A percentile compares a stretch with the other conserved stretches of the same genome.
Conservation (phyloP, 1,140 invertebrate genomes). For the Araneus ventricosus region DNA sequence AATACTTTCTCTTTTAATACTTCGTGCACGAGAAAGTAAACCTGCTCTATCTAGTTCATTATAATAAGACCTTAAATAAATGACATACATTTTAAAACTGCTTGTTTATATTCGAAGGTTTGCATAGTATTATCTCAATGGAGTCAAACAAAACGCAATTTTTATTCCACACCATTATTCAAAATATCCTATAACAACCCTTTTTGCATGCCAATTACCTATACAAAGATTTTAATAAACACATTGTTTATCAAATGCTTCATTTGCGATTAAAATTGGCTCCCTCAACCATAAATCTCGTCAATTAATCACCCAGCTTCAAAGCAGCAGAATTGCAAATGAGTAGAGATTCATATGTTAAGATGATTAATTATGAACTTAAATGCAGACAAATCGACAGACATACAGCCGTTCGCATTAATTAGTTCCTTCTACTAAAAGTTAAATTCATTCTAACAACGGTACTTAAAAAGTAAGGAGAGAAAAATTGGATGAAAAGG, state of each 20-base stretch:
- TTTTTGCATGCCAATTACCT: not conserved
- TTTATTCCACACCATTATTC: too few species aligned
- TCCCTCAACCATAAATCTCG: not conserved
- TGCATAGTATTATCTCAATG: too few species aligned
- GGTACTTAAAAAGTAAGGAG: slow-evolving; percentile 24
- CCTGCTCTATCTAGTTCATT: too few species aligned
- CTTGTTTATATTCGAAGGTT: too few species aligned
- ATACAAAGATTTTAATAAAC: not conserved
- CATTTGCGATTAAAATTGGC: not conserved
- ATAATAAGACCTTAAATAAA: too few species aligned
- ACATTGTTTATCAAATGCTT: slow-evolving; percentile 1
- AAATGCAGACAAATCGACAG: slow-evolving; percentile 17
- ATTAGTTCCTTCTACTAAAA: not conserved
- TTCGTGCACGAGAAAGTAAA: too few species aligned
- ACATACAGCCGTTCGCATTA: not conserved
- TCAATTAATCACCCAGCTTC: not conserved
- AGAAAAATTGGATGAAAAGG: not conserved
- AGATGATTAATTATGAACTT: slow-evolving; percentile 27
- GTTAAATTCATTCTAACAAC: slow-evolving; percentile 22
- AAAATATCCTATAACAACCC: too few species aligned
- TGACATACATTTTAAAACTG: too few species aligned
- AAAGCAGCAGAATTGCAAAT: slow-evolving; percentile 26
- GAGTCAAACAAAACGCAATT: too few species aligned
- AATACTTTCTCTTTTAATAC: too few species aligned
- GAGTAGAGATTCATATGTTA: slow-evolving; percentile 17